These are phyloP conservation scores for Trochalopteron elliotii DNA, from an alignment of 2,113 vertebrate genomes.

Conservation along the genomic window DNA sequence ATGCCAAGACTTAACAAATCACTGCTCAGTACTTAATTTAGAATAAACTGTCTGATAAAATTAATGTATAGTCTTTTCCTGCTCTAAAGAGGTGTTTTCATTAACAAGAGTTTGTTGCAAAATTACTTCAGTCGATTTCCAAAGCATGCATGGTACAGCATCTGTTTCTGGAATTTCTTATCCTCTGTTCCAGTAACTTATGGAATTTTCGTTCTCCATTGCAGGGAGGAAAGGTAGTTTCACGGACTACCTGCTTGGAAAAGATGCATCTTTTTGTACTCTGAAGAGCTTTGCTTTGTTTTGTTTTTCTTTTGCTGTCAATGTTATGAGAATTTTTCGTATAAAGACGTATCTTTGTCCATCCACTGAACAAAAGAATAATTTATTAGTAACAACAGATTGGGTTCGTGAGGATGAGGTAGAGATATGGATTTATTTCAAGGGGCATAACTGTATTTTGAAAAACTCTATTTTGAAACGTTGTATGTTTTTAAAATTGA, in stretches of 20 bases:
- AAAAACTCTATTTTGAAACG: not conserved
- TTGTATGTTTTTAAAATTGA: not conserved
- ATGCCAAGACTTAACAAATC: not conserved
- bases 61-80: not conserved
- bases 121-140: not conserved
- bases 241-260: not conserved
- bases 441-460: not conserved
- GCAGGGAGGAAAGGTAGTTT: not conserved
- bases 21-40: not conserved
- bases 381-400: not conserved
- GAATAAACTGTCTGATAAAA: not conserved
- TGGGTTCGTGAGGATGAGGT: not conserved
- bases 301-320: not conserved
- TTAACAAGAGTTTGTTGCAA: not conserved
- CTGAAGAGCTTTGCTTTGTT: not conserved
- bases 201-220: not conserved
- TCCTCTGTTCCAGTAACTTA: not conserved
- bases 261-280: not conserved
- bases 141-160: not conserved
- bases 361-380: not conserved
- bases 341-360: not conserved
- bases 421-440: not conserved
- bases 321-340: not conserved
- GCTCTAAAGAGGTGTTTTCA: not conserved
- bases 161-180: slow-evolving; percentile 15